A percentile compares a stretch with the other conserved stretches of the same genome.
phyloP scores from a whole-genome alignment of 2,888 invertebrate species.

The Epirrita christyi region DNA sequence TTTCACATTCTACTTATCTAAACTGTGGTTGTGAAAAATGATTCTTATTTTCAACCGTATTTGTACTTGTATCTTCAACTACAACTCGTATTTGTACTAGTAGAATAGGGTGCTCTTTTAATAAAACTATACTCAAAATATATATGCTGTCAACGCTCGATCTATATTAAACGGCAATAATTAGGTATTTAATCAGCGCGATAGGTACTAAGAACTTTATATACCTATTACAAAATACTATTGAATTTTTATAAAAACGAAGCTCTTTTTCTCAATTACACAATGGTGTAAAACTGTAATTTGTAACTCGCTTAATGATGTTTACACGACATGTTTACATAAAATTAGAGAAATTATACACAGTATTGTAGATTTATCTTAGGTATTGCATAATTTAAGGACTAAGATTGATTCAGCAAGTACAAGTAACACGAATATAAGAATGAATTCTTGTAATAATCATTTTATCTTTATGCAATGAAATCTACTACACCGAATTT shows the following conservation, averaged over 20 bases:
- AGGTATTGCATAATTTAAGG: slow-evolving; percentile 39
- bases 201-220: slow-evolving; percentile 58
- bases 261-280: slow-evolving; percentile 42
- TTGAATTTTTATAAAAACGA: slow-evolving; percentile 58
- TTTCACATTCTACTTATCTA: slow-evolving; percentile 34
- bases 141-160: slow-evolving; percentile 53
- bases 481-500: not conserved
- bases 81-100: slow-evolving; percentile 41
- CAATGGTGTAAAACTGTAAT: slow-evolving; percentile 47
- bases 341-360: slow-evolving; percentile 44
- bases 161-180: slow-evolving; percentile 70
- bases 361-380: slow-evolving; percentile 54
- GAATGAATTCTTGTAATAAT: not conserved
- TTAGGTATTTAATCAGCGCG: slow-evolving; percentile 56
- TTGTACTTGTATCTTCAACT: slow-evolving; percentile 40
- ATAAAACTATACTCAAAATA: slow-evolving; percentile 48
- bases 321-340: slow-evolving; percentile 52
- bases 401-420: slow-evolving; percentile 16
- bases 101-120: slow-evolving; percentile 56
- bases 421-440: slow-evolving; percentile 12
- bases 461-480: not conserved
- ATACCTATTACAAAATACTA: slow-evolving; percentile 44
- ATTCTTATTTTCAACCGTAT: slow-evolving; percentile 43
- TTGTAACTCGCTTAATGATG: slow-evolving; percentile 55
- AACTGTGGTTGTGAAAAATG: slow-evolving; percentile 51